These are phyloP conservation scores for Synanceia verrucosa DNA, from an alignment of 2,797 vertebrate genomes.

Conservation along the genomic window DNA sequence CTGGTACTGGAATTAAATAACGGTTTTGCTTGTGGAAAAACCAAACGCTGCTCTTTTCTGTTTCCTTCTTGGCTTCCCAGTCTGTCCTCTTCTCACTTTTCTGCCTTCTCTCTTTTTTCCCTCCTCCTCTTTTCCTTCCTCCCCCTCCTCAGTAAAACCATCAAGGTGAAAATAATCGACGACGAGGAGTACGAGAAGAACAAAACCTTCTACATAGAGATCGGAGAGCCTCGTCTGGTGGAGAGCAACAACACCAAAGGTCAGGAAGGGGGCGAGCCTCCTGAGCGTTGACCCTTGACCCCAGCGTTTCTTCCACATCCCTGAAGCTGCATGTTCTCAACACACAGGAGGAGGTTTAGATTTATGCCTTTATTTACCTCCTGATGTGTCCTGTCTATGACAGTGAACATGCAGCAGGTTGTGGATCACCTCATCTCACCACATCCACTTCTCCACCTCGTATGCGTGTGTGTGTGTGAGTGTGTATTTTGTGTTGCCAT, in stretches of 20 bases:
- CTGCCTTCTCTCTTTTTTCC: slow-evolving; percentile 79
- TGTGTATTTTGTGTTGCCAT: slow-evolving; percentile 44
- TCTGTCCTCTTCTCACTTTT: slow-evolving; percentile 80
- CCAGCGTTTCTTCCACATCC: slow-evolving; percentile 16
- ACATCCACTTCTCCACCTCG: slow-evolving; percentile 49
- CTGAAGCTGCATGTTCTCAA: slow-evolving; percentile 54
- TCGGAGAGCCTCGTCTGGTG: slow-evolving; percentile 95
- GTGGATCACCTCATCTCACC: slow-evolving; percentile 62
- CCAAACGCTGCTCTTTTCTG: slow-evolving; percentile 21
- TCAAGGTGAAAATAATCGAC: slow-evolving; percentile 99
- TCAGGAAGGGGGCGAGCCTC: slow-evolving; percentile 86
- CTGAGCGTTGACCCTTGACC: slow-evolving; percentile 33
- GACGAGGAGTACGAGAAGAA: slow-evolving; percentile 99
- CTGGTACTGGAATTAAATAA: neutral
- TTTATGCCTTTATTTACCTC: slow-evolving; percentile 1
- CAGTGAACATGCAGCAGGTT: slow-evolving; percentile 63
- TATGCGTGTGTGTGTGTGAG: slow-evolving; percentile 26
- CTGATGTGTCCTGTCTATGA: slow-evolving; percentile 32
- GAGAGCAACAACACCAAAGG: slow-evolving; percentile 98
- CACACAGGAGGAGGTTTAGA: slow-evolving; percentile 38
- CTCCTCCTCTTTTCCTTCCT: slow-evolving; percentile 74
- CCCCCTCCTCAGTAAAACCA: slow-evolving; percentile 93
- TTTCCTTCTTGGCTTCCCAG: slow-evolving; percentile 50
- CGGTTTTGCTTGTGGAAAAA: slow-evolving; percentile 24
- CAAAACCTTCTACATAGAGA: slow-evolving; percentile 99